A percentile compares a stretch with the other conserved stretches of the same genome.
phyloP scores from a whole-genome alignment of 2,888 invertebrate species.

The Malacosoma neustria region DNA sequence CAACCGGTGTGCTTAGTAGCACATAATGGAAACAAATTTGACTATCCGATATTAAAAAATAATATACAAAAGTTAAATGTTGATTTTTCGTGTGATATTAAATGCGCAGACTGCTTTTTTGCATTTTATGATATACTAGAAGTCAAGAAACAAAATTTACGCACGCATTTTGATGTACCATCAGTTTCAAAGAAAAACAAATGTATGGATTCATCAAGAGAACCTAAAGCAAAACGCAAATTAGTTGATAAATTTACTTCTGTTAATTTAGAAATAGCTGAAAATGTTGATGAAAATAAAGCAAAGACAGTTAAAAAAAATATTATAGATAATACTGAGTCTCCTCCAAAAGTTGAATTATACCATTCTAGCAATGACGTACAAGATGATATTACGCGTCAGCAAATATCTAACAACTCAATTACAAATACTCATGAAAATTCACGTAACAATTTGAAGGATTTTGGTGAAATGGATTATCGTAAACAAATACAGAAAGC shows the following conservation, averaged over 20 bases:
- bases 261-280: too few species aligned
- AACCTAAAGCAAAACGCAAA: background rate
- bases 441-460: background rate
- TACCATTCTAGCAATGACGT: too few species aligned
- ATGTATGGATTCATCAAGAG: too few species aligned
- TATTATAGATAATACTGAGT: too few species aligned
- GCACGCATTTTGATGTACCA: too few species aligned
- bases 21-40: conserved; percentile 86
- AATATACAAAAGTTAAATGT: conserved; percentile 53
- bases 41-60: conserved; percentile 83
- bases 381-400: too few species aligned
- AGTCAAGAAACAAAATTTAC: conserved; percentile 11
- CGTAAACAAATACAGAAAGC: conserved; percentile 7
- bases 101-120: conserved; percentile 71
- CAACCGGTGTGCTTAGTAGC: conserved; percentile 86
- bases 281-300: too few species aligned
- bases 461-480: background rate
- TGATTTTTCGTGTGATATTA: conserved; percentile 60
- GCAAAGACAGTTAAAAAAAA: too few species aligned
- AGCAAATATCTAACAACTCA: too few species aligned
- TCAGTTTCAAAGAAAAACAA: background rate
- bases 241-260: too few species aligned
- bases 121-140: conserved; percentile 59
- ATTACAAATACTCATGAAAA: too few species aligned
- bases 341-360: too few species aligned